Evolutionary conservation across 1,140 invertebrate genomes (phyloP).

Genomic region (Bombus confusus): DNA sequence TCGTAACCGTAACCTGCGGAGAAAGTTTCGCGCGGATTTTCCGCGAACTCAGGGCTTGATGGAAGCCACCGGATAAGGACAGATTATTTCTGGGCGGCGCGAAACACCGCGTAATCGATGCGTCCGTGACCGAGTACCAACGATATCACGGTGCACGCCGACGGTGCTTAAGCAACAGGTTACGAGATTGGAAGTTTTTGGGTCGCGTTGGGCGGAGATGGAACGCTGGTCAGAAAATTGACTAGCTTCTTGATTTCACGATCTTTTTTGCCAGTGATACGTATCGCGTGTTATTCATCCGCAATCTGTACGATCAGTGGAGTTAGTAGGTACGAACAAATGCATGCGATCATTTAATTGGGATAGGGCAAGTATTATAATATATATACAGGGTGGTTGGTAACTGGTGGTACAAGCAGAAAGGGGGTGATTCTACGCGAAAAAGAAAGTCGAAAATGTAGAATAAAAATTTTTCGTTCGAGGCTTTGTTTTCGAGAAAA

Average conservation of each 20-base stretch:
- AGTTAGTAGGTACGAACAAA: no score
- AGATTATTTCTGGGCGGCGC: background rate
- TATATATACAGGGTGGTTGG: no score
- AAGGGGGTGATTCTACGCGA: no score
- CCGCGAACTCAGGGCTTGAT: no score
- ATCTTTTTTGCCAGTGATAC: background rate
- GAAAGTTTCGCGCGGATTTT: conserved; percentile 48
- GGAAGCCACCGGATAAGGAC: background rate
- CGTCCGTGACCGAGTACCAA: background rate
- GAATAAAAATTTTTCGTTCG: no score
- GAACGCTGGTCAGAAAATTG: background rate
- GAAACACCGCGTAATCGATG: background rate
- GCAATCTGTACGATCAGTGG: no score
- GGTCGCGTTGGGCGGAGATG: background rate
- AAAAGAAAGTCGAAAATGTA: no score
- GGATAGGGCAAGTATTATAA: no score
- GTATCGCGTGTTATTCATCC: background rate
- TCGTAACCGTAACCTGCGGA: conserved; percentile 3
- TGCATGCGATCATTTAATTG: no score
- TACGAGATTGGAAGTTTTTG: conserved; percentile 24
- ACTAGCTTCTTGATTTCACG: background rate
- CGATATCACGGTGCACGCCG: background rate
- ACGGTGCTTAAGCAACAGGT: conserved; percentile 39
- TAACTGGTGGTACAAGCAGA: no score
- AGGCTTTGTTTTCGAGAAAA: no score